Evolutionary conservation across 23 tunicate genomes (phyloP), one percentile per base, ranked within the genome.

Genomic region (Halocynthia aurantium): DNA sequence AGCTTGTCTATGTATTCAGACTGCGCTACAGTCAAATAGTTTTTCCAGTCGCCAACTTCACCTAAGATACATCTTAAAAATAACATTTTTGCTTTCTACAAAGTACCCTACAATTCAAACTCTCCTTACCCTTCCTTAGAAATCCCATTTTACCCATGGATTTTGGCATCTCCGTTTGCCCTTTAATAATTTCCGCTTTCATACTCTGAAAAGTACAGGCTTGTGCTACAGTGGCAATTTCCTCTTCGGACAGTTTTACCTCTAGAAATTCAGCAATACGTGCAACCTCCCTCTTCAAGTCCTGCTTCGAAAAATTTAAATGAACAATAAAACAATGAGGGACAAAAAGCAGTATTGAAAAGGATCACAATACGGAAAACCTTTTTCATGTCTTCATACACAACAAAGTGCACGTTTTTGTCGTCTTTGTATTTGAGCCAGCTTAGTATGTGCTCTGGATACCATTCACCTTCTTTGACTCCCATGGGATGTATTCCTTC

Each of bases 31-130:
- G 83, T 79, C 1, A 79, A 67, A 15, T 79, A 62, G 50, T 79
- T 67, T 67, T 79, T 79, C 83, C 83, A 79, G 8, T 75, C 83
- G 8, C 83, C 83, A 67, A 79, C 83, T 5, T 52, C 83, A 67
- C 83, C 83, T 79, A 22, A 55, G 22, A 54, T 4, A 5, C 44
- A 31, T 31, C 1, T 31, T 31, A 31, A 31, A 31, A 31, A 31
- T 31, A 31, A 31, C 44, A 31, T 31, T 31, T 31, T 0, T 31
- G 4, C 44, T 31, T 31, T 31, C 44, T 31, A 31, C 44, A 31
- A 31, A 31, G 44, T 31, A 31, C 44, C 44, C 44, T 31, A 4
- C 44, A 31, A 4, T 31, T 31, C 44, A 31, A 31, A 31, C 44
- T 31, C 44, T 31, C 44, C 44, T 31, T 31, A 31, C 44, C 44